Evolutionary conservation across 2,113 vertebrate species (phyloP), one percentile per base, ranked within the genome.

Genomic region (Cinclus cinclus): DNA sequence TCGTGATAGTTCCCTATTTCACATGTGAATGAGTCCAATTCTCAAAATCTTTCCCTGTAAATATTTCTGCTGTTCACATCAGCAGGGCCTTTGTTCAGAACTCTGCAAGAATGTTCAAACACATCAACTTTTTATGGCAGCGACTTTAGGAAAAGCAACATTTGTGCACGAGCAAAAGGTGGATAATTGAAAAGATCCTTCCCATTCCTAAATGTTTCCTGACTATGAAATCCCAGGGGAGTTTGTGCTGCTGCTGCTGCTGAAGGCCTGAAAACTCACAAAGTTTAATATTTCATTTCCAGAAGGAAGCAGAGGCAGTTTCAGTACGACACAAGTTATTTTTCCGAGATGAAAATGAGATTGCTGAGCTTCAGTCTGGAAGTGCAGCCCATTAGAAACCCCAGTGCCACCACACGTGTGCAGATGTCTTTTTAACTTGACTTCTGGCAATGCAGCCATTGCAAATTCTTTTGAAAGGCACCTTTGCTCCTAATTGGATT

Each of bases 401-500:
- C 27, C 6, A 6, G 44, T 35, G 44, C 42, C 56, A 42, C 33
- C 70, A 44, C 67, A 55, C 27, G 19, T 4, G 25, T 62, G 58
- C 87, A 78, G 80, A 46, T 30, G 50, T 22, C 87, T 91, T 74
- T 46, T 78, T 30, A 69, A 44, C 90, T 87, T 77, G 2, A 87
- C 69, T 93, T 67, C 78, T 82, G 92, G 75, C 71, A 58, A 39
- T 5, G 74, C 59, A 87, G 33, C 58, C 87, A 55, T 8, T 42
- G 65, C 75, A 88, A 95, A 82, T 74, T 69, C 91, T 83, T 94
- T 33, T 84, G 90, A 96, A 95, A 97, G 78, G 86, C 83, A 90
- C 90, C 94, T 97, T 85, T 87, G 83, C 90, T 78, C 59, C 19
- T 80, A 87, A 94, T 50, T 93, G 93, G 90, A 90, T 95, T 95